These are phyloP conservation scores for Steatocranus sp. DNA, from an alignment of 2,797 vertebrate genomes.

Conservation along the genomic window DNA sequence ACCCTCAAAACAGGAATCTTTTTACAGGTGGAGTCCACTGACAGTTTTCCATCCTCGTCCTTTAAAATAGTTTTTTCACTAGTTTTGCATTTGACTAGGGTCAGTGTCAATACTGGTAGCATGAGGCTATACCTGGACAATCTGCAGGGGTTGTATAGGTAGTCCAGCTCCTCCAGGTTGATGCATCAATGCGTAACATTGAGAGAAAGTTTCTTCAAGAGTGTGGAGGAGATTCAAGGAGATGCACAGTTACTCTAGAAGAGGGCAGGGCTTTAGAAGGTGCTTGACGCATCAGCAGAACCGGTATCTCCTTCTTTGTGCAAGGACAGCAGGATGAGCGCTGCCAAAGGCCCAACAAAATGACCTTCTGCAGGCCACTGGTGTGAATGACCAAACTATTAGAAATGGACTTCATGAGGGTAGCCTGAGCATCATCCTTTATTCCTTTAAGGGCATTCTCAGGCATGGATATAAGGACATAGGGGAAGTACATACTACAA, in stretches of 20 bases:
- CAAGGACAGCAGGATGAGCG: background rate
- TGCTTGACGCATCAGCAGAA: background rate
- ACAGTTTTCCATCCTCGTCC: background rate
- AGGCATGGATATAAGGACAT: background rate
- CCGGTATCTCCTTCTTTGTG: background rate
- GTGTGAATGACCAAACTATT: background rate
- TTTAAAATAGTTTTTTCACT: background rate
- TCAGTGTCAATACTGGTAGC: background rate
- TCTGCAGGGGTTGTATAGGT: background rate
- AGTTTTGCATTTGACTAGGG: background rate
- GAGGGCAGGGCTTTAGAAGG: background rate
- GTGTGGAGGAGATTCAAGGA: background rate
- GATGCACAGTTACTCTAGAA: background rate
- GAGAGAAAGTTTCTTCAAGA: background rate
- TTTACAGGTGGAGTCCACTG: background rate
- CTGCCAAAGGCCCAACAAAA: background rate
- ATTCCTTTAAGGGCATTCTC: background rate
- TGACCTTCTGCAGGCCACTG: background rate
- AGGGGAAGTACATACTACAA: background rate
- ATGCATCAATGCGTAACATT: background rate
- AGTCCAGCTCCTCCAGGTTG: background rate
- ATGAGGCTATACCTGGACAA: background rate
- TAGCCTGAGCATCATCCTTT: background rate
- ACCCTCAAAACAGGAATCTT: background rate
- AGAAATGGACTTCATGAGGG: background rate